Evolutionary conservation across 2,888 invertebrate genomes (phyloP).

Genomic region (Neelides folsomi): DNA sequence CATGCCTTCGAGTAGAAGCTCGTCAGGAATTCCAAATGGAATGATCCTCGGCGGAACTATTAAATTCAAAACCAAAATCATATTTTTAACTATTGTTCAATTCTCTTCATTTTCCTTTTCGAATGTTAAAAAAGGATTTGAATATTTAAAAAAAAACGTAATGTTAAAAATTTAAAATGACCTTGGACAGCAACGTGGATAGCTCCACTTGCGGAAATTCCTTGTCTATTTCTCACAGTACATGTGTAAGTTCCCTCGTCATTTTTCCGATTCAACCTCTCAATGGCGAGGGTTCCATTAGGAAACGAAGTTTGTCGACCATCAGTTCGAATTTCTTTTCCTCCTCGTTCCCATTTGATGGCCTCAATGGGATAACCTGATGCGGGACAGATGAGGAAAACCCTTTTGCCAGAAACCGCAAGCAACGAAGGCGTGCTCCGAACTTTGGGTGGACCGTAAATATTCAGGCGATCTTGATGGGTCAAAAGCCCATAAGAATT

Average conservation of each 20-base stretch:
- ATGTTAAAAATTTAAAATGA: constrained; percentile 35
- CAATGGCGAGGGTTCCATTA: constrained; percentile 74
- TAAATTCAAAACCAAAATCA: constrained; percentile 27
- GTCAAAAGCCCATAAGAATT: constrained; percentile 67
- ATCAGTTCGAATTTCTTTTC: background rate
- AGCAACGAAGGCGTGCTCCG: constrained; percentile 77
- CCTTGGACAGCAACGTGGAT: constrained; percentile 43
- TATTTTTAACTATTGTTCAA: background rate
- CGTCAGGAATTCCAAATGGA: constrained; percentile 68
- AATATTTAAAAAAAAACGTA: constrained; percentile 1
- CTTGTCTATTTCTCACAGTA: constrained; percentile 70
- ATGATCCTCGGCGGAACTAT: constrained; percentile 70
- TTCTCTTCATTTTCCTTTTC: background rate
- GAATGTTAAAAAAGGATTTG: too few relatives aligned
- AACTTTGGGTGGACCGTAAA: constrained; percentile 70
- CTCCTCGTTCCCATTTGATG: constrained; percentile 76
- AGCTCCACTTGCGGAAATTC: constrained; percentile 55
- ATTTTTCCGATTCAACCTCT: constrained; percentile 67
- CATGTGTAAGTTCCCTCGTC: constrained; percentile 85
- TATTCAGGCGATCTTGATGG: constrained; percentile 73
- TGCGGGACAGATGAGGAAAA: constrained; percentile 75
- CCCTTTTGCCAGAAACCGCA: constrained; percentile 68
- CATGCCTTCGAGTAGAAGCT: constrained; percentile 53
- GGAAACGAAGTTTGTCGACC: constrained; percentile 65
- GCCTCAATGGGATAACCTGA: constrained; percentile 78